phyloP scores from a whole-genome alignment of 2,797 vertebrate species.

The Kryptolebias ocellatus region DNA sequence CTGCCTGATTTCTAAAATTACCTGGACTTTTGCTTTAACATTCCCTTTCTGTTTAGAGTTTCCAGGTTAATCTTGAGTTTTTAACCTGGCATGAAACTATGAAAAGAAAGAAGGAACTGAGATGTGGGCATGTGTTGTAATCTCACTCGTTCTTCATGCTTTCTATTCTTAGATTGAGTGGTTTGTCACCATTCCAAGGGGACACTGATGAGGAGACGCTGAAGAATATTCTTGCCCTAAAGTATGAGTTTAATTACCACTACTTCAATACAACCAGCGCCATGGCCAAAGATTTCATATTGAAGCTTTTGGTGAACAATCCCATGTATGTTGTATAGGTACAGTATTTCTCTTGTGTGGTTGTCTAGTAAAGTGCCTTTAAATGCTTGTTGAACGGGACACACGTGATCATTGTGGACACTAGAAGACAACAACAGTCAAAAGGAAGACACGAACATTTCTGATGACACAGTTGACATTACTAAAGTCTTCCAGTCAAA shows the following conservation, averaged over 20 bases:
- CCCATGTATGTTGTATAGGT: conserved; percentile 60
- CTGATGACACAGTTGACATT: too few species aligned
- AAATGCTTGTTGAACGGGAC: too few species aligned
- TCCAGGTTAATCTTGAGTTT: too few species aligned
- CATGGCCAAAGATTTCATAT: conserved; percentile 86
- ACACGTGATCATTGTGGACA: too few species aligned
- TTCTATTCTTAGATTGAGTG: conserved; percentile 77
- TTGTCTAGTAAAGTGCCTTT: too few species aligned
- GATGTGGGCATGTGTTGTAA: neutral
- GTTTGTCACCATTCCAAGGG: conserved; percentile 87
- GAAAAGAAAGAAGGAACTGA: neutral
- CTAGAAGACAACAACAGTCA: too few species aligned
- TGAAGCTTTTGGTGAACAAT: conserved; percentile 80
- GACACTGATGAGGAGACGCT: conserved; percentile 83
- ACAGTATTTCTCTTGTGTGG: neutral
- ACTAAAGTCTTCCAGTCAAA: too few species aligned
- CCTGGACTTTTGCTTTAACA: too few species aligned
- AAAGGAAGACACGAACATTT: too few species aligned
- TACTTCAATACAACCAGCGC: conserved; percentile 79
- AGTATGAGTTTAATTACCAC: conserved; percentile 77
- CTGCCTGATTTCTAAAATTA: too few species aligned
- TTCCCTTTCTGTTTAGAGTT: too few species aligned
- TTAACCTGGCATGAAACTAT: too few species aligned
- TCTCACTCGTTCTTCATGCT: conserved; percentile 10
- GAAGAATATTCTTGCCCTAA: conserved; percentile 74